Conservation (phyloP, 2,797 vertebrate genomes). For the Argentina silus region DNA sequence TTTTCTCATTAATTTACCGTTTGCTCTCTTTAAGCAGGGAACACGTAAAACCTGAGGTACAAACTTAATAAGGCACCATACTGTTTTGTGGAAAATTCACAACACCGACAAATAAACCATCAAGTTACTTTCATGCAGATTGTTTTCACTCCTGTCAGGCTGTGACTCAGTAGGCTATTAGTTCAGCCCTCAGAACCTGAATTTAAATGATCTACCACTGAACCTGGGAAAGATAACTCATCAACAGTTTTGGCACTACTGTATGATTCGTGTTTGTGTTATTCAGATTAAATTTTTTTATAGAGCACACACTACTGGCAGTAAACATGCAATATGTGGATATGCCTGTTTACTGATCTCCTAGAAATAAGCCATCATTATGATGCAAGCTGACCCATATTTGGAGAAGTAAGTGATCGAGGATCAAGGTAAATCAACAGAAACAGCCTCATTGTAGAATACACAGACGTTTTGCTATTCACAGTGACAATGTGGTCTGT, state of each 20-base stretch:
- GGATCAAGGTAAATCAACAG: not conserved
- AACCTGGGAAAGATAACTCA: constrained; percentile 73
- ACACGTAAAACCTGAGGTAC: constrained; percentile 79
- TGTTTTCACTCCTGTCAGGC: constrained; percentile 79
- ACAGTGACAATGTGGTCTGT: not conserved
- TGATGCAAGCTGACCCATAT: not conserved
- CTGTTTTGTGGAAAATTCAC: constrained; percentile 79
- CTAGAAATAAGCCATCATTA: not conserved
- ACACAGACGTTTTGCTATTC: not conserved
- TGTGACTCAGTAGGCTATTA: constrained; percentile 75
- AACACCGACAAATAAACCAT: constrained; percentile 73
- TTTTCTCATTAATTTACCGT: constrained; percentile 90
- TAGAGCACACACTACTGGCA: not conserved
- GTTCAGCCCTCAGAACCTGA: constrained; percentile 73
- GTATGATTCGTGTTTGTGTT: constrained; percentile 34
- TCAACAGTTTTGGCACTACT: constrained; percentile 56
- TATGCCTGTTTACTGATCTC: not conserved
- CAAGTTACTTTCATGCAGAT: constrained; percentile 80
- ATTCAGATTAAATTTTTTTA: constrained; percentile 2
- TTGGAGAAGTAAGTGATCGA: not conserved
- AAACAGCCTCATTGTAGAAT: not conserved
- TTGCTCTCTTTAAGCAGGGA: constrained; percentile 82
- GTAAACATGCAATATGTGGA: not conserved
- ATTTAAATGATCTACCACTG: constrained; percentile 73
- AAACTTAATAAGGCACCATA: constrained; percentile 82